Conservation (phyloP, 2,888 invertebrate species). For the Synanthedon tipuliformis region DNA sequence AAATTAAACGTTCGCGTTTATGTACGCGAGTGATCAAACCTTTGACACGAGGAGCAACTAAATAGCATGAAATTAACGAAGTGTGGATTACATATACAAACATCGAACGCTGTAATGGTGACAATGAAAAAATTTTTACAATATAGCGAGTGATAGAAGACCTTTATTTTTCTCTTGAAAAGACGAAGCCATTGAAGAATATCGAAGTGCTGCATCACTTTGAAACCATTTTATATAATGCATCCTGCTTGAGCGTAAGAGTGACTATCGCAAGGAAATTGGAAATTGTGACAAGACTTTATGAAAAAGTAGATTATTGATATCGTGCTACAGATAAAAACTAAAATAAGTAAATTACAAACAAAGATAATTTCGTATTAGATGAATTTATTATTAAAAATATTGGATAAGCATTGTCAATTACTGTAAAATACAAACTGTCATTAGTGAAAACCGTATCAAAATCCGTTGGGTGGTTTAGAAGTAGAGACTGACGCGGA, state of each 20-base stretch:
- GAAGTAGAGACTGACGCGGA: no score
- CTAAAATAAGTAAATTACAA: no score
- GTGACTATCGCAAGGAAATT: constrained; percentile 18
- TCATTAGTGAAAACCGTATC: no score
- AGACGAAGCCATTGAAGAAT: background rate
- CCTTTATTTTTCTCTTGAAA: no score
- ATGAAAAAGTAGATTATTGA: constrained; percentile 9
- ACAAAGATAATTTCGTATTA: no score
- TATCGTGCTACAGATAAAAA: background rate
- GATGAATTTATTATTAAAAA: no score
- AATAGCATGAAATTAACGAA: constrained; percentile 11
- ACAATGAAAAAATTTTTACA: no score
- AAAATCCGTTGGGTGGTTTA: no score
- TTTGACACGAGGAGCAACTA: constrained; percentile 11
- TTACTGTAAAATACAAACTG: no score
- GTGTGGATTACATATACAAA: background rate
- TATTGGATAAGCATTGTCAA: no score
- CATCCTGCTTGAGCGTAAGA: background rate
- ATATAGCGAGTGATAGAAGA: no score
- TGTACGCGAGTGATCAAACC: constrained; percentile 10
- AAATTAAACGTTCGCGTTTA: constrained; percentile 11
- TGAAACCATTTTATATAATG: background rate
- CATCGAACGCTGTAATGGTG: background rate
- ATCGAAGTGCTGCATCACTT: constrained; percentile 1
- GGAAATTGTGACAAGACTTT: constrained; percentile 22